These are phyloP conservation scores for Lophius americanus DNA, from an alignment of 2,797 vertebrate genomes.

Conservation along the genomic window DNA sequence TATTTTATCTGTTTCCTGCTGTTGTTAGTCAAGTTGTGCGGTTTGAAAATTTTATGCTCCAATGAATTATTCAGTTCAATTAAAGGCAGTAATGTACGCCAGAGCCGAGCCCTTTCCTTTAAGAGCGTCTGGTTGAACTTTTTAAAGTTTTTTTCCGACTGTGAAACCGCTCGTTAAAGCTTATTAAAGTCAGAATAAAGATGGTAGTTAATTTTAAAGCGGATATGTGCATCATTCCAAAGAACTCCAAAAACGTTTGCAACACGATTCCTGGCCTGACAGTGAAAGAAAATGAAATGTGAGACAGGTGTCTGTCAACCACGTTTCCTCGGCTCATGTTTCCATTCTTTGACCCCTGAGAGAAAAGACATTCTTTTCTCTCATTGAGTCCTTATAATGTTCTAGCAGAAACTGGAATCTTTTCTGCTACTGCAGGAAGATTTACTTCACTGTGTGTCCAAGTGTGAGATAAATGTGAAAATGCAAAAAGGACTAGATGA, in stretches of 20 bases:
- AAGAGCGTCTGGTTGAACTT: background rate
- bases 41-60: background rate
- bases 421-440: background rate
- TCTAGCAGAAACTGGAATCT: conserved; percentile 4
- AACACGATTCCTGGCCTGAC: background rate
- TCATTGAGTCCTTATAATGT: conserved; percentile 32
- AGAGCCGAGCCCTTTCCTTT: background rate
- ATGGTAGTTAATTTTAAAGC: conserved; percentile 21
- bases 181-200: conserved; percentile 11
- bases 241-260: background rate
- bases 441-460: background rate
- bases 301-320: conserved; percentile 10
- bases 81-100: background rate
- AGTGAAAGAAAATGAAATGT: conserved; percentile 4
- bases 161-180: conserved; percentile 25
- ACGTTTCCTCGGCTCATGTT: conserved; percentile 23
- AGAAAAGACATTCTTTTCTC: conserved; percentile 41
- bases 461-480: conserved; percentile 5
- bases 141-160: background rate
- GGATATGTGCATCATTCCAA: conserved; percentile 1
- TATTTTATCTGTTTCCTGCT: background rate
- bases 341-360: conserved; percentile 32
- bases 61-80: background rate
- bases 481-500: no score
- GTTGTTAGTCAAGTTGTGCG: background rate